Evolutionary conservation across 2,113 vertebrate species (phyloP).

Genomic region (Indicator indicator): DNA sequence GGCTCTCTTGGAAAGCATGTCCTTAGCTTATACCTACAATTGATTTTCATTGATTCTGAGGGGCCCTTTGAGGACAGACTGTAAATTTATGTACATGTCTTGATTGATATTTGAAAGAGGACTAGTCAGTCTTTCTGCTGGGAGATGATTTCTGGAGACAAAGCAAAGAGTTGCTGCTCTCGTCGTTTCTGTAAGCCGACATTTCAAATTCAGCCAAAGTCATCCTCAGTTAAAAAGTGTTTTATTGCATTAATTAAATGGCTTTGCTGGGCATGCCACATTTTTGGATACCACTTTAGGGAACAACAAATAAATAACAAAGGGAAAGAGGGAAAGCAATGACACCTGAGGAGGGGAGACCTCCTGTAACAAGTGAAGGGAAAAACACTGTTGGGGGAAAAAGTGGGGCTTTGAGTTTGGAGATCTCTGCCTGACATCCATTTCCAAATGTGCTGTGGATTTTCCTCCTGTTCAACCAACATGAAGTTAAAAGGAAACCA

Average conservation of each 20-base stretch:
- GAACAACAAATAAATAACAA: conserved; percentile 58
- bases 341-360: neutral
- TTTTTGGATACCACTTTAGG: conserved; percentile 26
- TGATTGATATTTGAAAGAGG: neutral
- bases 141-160: neutral
- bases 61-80: neutral
- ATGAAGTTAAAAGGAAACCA: neutral
- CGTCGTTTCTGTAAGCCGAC: neutral
- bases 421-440: neutral
- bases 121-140: neutral
- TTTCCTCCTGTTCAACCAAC: neutral
- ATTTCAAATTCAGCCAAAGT: conserved; percentile 7
- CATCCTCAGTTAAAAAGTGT: conserved; percentile 21
- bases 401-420: neutral
- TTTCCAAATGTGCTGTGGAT: neutral
- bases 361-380: neutral
- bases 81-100: neutral
- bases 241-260: conserved; percentile 62
- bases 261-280: conserved; percentile 6
- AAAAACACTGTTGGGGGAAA: neutral
- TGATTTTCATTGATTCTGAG: neutral
- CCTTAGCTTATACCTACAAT: neutral
- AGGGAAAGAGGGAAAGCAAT: neutral
- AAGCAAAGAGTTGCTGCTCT: neutral
- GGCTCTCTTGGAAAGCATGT: neutral